These are phyloP conservation scores for Falcunculus frontatus DNA, from an alignment of 2,113 vertebrate species.

Conservation along the genomic window DNA sequence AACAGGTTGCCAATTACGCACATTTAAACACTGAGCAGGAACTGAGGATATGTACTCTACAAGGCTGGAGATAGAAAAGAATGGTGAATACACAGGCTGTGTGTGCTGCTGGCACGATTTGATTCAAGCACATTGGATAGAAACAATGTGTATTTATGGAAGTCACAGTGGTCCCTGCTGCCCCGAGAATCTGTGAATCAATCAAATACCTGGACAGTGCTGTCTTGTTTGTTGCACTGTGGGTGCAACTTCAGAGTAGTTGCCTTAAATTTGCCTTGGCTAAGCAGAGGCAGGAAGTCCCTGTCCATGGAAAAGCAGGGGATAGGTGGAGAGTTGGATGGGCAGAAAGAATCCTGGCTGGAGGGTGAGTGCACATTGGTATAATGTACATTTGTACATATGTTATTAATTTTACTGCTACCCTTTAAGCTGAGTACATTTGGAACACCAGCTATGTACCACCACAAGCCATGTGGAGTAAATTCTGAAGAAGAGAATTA, in stretches of 20 bases:
- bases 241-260: not conserved
- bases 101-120: not conserved
- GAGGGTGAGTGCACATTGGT: not conserved
- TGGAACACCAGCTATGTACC: not conserved
- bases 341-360: not conserved
- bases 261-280: not conserved
- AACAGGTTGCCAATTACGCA: not conserved
- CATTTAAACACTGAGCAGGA: not conserved
- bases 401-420: not conserved
- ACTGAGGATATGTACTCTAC: not conserved
- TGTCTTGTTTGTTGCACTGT: not conserved
- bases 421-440: not conserved
- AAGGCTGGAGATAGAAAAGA: not conserved
- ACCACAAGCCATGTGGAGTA: not conserved
- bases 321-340: not conserved
- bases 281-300: not conserved
- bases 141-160: not conserved
- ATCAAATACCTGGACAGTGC: not conserved
- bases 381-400: not conserved
- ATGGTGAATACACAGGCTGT: not conserved
- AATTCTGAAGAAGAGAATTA: conserved; percentile 4
- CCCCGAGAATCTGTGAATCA: not conserved
- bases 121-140: not conserved
- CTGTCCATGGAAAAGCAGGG: not conserved
- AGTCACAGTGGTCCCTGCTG: not conserved